These are phyloP conservation scores for Ameiurus melas DNA, from an alignment of 2,113 vertebrate genomes.

Conservation along the genomic window DNA sequence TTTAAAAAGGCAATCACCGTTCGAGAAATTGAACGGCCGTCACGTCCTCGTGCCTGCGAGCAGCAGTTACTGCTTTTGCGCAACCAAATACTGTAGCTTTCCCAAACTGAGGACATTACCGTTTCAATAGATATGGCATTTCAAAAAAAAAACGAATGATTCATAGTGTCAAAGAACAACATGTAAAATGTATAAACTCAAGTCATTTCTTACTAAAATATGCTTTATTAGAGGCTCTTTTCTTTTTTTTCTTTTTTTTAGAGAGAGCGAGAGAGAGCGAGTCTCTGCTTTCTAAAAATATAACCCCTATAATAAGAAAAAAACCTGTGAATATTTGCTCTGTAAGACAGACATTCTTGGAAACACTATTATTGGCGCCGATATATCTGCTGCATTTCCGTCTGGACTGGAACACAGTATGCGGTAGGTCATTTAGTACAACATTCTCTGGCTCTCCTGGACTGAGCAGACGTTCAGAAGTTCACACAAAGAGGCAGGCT, in stretches of 20 bases:
- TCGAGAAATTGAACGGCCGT: not conserved
- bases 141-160: not conserved
- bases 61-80: conserved; percentile 19
- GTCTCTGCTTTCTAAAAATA: not conserved
- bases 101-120: not conserved
- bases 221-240: not conserved
- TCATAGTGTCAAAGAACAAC: not conserved
- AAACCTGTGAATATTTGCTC: not conserved
- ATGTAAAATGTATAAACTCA: not conserved
- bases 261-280: too few species aligned
- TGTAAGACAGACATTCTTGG: conserved; percentile 7
- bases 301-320: not conserved
- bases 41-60: conserved; percentile 25
- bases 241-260: too few species aligned
- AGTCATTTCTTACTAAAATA: not conserved
- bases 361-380: conserved; percentile 17
- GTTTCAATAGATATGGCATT: not conserved
- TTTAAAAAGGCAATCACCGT: conserved; percentile 34
- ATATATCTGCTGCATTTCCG: conserved; percentile 9
- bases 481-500: conserved; percentile 31
- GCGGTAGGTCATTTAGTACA: conserved; percentile 56
- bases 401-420: not conserved
- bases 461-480: conserved; percentile 36
- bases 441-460: conserved; percentile 60
- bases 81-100: not conserved